phyloP scores from a whole-genome alignment of 2,888 invertebrate species.

The Melanostoma scalare region DNA sequence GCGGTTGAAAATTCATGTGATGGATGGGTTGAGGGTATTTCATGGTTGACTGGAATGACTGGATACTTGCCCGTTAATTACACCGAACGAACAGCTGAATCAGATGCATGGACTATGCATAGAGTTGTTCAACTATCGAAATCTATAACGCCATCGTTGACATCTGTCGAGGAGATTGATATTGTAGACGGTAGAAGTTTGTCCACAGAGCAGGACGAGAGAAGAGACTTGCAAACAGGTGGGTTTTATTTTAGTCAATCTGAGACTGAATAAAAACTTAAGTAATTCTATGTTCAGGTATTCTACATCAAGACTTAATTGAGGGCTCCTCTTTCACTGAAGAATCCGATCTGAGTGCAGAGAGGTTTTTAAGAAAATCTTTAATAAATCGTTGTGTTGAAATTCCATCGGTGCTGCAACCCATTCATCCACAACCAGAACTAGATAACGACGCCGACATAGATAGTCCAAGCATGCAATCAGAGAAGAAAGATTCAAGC shows the following conservation, averaged over 20 bases:
- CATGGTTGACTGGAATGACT: constrained; percentile 84
- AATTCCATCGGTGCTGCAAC: constrained; percentile 75
- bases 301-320: constrained; percentile 77
- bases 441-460: constrained; percentile 46
- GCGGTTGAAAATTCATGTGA: constrained; percentile 89
- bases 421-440: constrained; percentile 31
- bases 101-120: constrained; percentile 95
- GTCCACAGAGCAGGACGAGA: constrained; percentile 78
- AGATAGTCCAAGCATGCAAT: constrained; percentile 59
- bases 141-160: constrained; percentile 80
- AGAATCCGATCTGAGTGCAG: constrained; percentile 80
- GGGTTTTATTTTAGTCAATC: neutral
- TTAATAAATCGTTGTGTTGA: constrained; percentile 79
- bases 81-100: constrained; percentile 92
- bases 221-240: constrained; percentile 77
- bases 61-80: constrained; percentile 92
- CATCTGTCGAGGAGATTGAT: constrained; percentile 80
- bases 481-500: constrained; percentile 49
- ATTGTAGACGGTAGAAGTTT: constrained; percentile 80
- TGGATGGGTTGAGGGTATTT: constrained; percentile 92
- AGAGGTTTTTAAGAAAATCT: constrained; percentile 79
- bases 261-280: neutral
- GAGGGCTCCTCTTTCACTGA: constrained; percentile 80
- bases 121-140: constrained; percentile 85
- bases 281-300: constrained; percentile 53